Evolutionary conservation across 2,113 vertebrate species (phyloP).

Genomic region (Lamprotornis superbus): DNA sequence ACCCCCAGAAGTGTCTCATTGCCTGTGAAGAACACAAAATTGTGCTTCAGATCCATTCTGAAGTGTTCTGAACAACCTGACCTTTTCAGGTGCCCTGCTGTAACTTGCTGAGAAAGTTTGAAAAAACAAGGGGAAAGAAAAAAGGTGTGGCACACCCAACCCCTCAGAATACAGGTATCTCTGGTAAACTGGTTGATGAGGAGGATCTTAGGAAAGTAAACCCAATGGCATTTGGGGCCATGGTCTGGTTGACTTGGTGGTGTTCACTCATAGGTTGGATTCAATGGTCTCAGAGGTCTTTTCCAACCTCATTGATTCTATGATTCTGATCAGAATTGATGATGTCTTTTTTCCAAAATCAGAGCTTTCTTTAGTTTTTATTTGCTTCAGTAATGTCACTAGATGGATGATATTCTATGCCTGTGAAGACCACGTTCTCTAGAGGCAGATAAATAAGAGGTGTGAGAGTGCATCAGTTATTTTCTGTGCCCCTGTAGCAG

Average conservation of each 20-base stretch:
- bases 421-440: not conserved
- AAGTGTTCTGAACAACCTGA: not conserved
- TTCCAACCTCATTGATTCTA: not conserved
- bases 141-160: not conserved
- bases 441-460: not conserved
- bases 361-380: not conserved
- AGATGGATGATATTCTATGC: not conserved
- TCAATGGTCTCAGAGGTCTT: not conserved
- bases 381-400: not conserved
- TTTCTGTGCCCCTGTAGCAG: not conserved
- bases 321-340: not conserved
- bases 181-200: not conserved
- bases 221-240: too few relatives aligned
- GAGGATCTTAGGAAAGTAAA: not conserved
- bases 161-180: not conserved
- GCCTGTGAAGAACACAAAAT: not conserved
- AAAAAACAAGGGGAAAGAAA: not conserved
- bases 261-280: not conserved
- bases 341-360: not conserved
- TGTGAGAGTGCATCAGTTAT: not conserved
- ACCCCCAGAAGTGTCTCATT: not conserved
- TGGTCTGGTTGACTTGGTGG: accelerated
- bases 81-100: not conserved
- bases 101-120: not conserved
- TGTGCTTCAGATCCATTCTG: not conserved